Evolutionary conservation across 1,140 invertebrate genomes (phyloP), one percentile per base, ranked within the genome.

Genomic region (Macrobrachium rosenbergii): DNA sequence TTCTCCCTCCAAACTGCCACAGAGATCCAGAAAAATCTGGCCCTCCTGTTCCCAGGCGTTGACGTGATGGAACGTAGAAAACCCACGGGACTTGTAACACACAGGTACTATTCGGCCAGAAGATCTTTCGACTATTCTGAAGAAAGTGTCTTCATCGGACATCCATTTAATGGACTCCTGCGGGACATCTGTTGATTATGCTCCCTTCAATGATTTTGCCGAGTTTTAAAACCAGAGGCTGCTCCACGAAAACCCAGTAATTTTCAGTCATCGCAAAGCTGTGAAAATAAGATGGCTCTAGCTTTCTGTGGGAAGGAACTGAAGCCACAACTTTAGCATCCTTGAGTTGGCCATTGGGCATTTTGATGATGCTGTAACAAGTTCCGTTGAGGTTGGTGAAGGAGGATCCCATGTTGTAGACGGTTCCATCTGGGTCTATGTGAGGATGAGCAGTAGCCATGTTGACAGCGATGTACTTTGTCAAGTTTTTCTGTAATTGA

Each of bases 41-140:
- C 90, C 91, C 45, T 91, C 90, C 21, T 91, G 91, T 88, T 93
- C 92, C 82, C 90, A 92, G 37, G 91, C 90, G 85, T 93, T 93
- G 64, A 92, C 90, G 72, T 91, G 90, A 87, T 93, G 92, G 88
- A 92, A 92, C 43, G 90, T 89, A 76, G 91, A 91, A 58, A 91
- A 90, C 23, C 90, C 76, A 23, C 90, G 90, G 2, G 90, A 81
- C 0, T 90, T 64, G 83, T 91, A 92, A 19, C 77, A 83, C 5
- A 90, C 89, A 11, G 90, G 90, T 28, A 92, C 43, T 7, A 92
- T 76, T 89, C 92, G 89, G 11, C 93, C 93, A 69, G 91, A 92
- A 14, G 75, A 89, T 77, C 93, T 91, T 23, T 93, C 91, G 16
- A 93, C 90, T 2, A 94, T 87, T 69, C 92, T 89, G 84, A 94